Evolutionary conservation across 2,113 vertebrate species (phyloP).

Genomic region (Todiramphus saurophagus): DNA sequence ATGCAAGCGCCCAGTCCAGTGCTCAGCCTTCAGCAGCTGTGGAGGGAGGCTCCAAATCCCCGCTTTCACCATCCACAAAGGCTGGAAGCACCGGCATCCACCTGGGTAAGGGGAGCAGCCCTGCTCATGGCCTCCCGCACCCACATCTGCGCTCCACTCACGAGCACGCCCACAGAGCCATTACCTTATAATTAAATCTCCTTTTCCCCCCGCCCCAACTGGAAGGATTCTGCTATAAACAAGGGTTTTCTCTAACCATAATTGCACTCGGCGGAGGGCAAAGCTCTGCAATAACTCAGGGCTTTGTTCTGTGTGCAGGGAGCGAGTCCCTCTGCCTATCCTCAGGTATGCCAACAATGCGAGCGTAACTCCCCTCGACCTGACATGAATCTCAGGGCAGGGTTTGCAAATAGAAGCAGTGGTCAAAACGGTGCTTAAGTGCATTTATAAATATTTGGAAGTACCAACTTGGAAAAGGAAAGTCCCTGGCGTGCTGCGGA

Average conservation of each 20-base stretch:
- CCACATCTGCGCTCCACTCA: background rate
- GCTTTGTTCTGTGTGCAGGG: slow-evolving; percentile 31
- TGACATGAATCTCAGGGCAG: background rate
- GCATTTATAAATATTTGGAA: slow-evolving; percentile 26
- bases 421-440: background rate
- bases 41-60: background rate
- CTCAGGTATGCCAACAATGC: slow-evolving; percentile 46
- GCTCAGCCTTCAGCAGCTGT: rapidly evolving
- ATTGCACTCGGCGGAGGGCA: background rate
- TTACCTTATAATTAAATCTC: slow-evolving; percentile 38
- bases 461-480: background rate
- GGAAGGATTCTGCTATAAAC: slow-evolving; percentile 36
- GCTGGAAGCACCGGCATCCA: background rate
- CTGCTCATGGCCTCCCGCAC: background rate
- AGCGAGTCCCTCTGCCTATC: background rate
- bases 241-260: slow-evolving; percentile 44
- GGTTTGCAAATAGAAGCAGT: slow-evolving; percentile 34
- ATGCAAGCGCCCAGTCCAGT: rapidly evolving
- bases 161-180: background rate
- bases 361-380: background rate
- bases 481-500: background rate
- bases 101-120: background rate
- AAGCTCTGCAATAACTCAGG: background rate
- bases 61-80: background rate
- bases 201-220: background rate